These are phyloP conservation scores for Cyphomyrus plagiostoma DNA, from an alignment of 2,113 vertebrate species.

Conservation along the genomic window DNA sequence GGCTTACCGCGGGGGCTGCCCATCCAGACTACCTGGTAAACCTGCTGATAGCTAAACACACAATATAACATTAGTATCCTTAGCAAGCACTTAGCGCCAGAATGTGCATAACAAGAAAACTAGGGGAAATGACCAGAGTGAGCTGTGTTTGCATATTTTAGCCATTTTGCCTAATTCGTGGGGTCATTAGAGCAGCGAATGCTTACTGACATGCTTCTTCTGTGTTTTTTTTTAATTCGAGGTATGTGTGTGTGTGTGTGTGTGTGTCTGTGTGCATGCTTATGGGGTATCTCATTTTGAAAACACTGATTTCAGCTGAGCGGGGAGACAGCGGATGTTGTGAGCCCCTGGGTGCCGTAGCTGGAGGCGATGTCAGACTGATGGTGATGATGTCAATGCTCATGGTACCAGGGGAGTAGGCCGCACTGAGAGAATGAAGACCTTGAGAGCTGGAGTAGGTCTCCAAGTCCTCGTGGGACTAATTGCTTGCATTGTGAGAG, in stretches of 20 bases:
- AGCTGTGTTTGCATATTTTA: not conserved
- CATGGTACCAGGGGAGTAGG: not conserved
- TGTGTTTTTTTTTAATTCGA: not conserved
- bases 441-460: not conserved
- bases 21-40: not conserved
- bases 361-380: not conserved
- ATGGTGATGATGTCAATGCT: not conserved
- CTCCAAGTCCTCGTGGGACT: not conserved
- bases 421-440: not conserved
- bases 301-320: not conserved
- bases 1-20: not conserved
- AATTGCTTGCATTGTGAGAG: conserved; percentile 1
- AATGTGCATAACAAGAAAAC: not conserved
- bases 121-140: not conserved
- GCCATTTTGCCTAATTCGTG: not conserved
- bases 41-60: not conserved
- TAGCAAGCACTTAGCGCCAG: not conserved
- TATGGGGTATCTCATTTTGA: conserved; percentile 13
- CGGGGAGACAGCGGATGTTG: not conserved
- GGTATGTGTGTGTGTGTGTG: not conserved
- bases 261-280: not conserved
- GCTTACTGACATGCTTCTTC: not conserved
- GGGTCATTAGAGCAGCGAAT: not conserved
- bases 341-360: not conserved
- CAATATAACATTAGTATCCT: not conserved